Evolutionary conservation across 2,797 vertebrate species (phyloP), one percentile per base, ranked within the genome.

Genomic region (Nannoperca australis): DNA sequence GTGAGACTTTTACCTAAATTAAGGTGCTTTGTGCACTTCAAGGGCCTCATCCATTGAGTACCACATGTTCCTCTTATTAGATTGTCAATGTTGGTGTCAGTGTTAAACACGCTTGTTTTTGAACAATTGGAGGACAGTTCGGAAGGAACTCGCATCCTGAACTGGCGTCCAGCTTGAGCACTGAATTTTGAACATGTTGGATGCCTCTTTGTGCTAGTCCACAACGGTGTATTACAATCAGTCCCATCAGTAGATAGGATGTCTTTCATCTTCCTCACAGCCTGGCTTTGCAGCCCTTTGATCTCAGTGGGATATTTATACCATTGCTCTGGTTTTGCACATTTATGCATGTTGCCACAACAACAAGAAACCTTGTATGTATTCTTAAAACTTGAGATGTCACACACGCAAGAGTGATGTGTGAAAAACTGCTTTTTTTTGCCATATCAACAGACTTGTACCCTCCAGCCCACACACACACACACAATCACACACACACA

Each of bases 371-470:
- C 62, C 54, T 64, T 34, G 27, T 55, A 42, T 72, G 40, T 83
- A 70, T 60, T 62, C 55, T 70, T 72, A 63, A 70, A 81, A 73
- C 62, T 40, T 32, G 30, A 76, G 51, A 83, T 73, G 32, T 80
- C 13, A 13, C 76, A 69, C 64, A 34, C 7, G 7, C 32, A 5
- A 58, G 20, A 68, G 27, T 44, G 66, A 60, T 12, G 68, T 88
- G 77, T 78, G 79, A 88, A 79, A 47, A 77, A 53, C 9, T 15
- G 58, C 34, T 70, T 85, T 73, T 73, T 61, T 86, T 69, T 77
- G 65, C 73, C 76, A 63, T 83, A 68, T 75, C 70, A 87, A 73
- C 84, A 74, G 78, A 67, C 58, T 64, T 63, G 78, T 76, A 78
- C 73, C 67, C 74, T 80, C 24, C 51, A 74, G 67, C 85, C 51